Percentiles rank a stretch among this genome's conserved stretches.
These are phyloP conservation scores for Bungarus multicinctus DNA, from an alignment of 2,113 vertebrate species.

Conservation along the genomic window DNA sequence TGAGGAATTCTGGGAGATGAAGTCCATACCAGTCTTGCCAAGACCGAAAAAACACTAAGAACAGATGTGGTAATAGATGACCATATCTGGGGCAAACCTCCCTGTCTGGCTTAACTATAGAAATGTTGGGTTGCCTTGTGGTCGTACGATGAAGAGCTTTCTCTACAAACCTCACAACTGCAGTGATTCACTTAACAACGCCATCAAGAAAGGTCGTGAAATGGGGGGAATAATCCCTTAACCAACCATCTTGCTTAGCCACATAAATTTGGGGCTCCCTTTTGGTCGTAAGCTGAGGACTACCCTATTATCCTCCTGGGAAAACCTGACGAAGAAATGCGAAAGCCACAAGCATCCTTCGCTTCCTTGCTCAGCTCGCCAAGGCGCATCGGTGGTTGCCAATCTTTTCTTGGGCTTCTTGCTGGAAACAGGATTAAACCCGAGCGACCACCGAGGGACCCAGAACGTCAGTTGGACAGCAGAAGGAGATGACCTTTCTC, in stretches of 20 bases:
- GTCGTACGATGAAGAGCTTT: background rate
- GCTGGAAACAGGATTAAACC: background rate
- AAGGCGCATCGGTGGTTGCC: background rate
- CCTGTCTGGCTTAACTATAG: fast-evolving
- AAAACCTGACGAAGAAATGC: fast-evolving
- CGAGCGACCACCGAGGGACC: background rate
- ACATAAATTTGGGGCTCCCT: background rate
- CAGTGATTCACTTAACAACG: background rate
- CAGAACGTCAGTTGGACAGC: background rate
- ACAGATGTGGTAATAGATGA: too few relatives aligned
- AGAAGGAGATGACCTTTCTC: background rate
- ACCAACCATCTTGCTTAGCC: background rate
- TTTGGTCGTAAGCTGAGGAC: background rate
- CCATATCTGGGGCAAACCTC: background rate
- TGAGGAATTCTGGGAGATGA: too few relatives aligned
- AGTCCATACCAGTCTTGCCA: too few relatives aligned
- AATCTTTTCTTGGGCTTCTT: background rate
- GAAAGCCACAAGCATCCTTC: too few relatives aligned
- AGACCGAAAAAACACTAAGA: too few relatives aligned
- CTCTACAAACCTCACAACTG: background rate
- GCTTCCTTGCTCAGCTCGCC: fast-evolving
- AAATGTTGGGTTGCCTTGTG: background rate
- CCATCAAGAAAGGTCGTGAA: fast-evolving
- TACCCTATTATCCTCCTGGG: background rate
- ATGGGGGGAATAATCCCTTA: background rate